These are phyloP conservation scores for Schizaphis graminum DNA, from an alignment of 2,888 invertebrate species.

Conservation along the genomic window DNA sequence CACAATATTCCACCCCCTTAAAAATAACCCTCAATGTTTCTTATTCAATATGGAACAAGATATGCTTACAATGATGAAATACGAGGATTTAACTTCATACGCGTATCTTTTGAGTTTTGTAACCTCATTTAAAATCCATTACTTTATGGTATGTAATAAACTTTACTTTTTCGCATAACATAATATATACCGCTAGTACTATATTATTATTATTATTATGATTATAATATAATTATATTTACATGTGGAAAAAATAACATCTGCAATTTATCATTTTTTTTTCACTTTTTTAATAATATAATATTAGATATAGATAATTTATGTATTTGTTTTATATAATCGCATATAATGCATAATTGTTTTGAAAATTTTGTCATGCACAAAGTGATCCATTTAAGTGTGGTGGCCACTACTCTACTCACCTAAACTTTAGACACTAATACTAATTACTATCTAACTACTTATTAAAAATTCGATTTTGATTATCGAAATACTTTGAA, in stretches of 20 bases:
- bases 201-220: not conserved
- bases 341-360: not conserved
- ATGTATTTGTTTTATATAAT: not conserved
- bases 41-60: slow-evolving; percentile 49
- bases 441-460: not conserved
- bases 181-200: not conserved
- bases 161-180: slow-evolving; percentile 17
- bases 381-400: not conserved
- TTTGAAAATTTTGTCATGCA: not conserved
- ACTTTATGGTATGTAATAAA: slow-evolving; percentile 32
- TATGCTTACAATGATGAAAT: slow-evolving; percentile 53
- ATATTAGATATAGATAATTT: not conserved
- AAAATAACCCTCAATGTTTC: slow-evolving; percentile 23
- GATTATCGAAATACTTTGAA: not conserved
- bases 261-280: not conserved
- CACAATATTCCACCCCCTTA: not conserved
- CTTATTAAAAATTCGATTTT: not conserved
- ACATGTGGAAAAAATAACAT: not conserved
- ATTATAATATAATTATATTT: not conserved
- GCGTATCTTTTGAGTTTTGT: slow-evolving; percentile 40
- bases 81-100: slow-evolving; percentile 51
- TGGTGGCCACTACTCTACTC: not conserved
- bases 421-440: not conserved
- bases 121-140: slow-evolving; percentile 57
- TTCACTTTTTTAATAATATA: not conserved